Evolutionary conservation across 2,888 invertebrate species (phyloP), one percentile per base, ranked within the genome.

Genomic region (Hydrotaea diabolus): DNA sequence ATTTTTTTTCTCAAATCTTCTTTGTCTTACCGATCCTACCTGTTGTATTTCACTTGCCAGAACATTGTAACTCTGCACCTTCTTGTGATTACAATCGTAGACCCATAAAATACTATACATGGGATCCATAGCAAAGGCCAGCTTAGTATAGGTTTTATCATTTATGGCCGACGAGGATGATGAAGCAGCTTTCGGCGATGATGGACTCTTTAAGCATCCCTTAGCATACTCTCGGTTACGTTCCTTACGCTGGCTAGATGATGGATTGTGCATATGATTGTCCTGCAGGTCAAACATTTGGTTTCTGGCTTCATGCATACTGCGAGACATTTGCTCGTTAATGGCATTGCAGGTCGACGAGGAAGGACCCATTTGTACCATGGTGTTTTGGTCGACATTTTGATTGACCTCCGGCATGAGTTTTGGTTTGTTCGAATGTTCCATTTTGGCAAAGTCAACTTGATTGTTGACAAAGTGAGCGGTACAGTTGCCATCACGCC

Each of bases 71-170:
- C 97, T 97, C 88, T 97, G 93, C 46, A 94, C 91, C 69, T 93
- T 92, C 43, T 90, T 90, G 0, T 89, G 95, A 36, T 94, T 93
- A 0, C 96, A 95, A 90, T 96, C 95, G 88, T 96, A 99, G 88
- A 97, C 96, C 99, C 99, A 99, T 0, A 99, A 93, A 0, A 98
- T 96, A 92, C 98, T 97, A 92, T 98, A 98, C 75, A 96, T 94
- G 0, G 98, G 97, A 93, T 99, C 99, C 88, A 99, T 88, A 46
- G 92, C 89, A 80, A 93, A 92, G 7, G 92, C 91, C 31, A 92
- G 88, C 86, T 92, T 92, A 0, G 92, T 90, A 69, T 91, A 90
- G 23, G 88, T 87, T 73, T 90, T 90, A 5, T 92, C 91, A 15
- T 81, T 81, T 7, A 86, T 26, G 3, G 39, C 55, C 11, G 55